Percentiles rank a stretch among this genome's conserved stretches.
Evolutionary conservation across 2,797 vertebrate genomes (phyloP).

Genomic region (Selene dorsalis): DNA sequence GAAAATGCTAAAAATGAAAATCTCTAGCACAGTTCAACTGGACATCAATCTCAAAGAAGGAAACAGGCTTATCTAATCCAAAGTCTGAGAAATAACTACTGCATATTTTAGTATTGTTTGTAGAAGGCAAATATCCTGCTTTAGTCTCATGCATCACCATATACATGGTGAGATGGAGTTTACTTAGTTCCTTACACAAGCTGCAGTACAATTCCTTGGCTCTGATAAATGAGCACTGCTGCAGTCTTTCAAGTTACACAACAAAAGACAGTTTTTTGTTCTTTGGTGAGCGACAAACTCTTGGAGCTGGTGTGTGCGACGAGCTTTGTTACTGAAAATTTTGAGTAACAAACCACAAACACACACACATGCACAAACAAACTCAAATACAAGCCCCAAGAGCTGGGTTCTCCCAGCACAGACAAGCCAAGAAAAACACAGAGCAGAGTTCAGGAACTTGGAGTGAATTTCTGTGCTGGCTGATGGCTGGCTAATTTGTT

Average conservation of each 20-base stretch:
- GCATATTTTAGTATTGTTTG: conserved; percentile 47
- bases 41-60: conserved; percentile 25
- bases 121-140: conserved; percentile 27
- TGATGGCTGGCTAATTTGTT: conserved; percentile 93
- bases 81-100: conserved; percentile 43
- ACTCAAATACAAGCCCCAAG: conserved; percentile 21
- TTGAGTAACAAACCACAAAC: conserved; percentile 18
- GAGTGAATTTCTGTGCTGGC: conserved; percentile 86
- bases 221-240: conserved; percentile 29
- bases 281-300: conserved; percentile 29
- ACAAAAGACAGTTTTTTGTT: conserved; percentile 9
- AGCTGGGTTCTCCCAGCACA: conserved; percentile 46
- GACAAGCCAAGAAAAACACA: conserved; percentile 82
- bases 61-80: conserved; percentile 39
- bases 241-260: conserved; percentile 40
- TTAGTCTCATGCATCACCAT: conserved; percentile 30
- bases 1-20: conserved; percentile 14
- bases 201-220: conserved; percentile 11
- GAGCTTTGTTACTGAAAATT: conserved; percentile 9
- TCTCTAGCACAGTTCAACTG: conserved; percentile 20
- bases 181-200: conserved; percentile 31
- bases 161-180: conserved; percentile 10
- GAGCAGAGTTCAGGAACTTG: conserved; percentile 86
- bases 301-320: conserved; percentile 17
- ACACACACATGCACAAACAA: conserved; percentile 14